Conservation (phyloP, 2,113 vertebrate genomes). For the Equus przewalskii region DNA sequence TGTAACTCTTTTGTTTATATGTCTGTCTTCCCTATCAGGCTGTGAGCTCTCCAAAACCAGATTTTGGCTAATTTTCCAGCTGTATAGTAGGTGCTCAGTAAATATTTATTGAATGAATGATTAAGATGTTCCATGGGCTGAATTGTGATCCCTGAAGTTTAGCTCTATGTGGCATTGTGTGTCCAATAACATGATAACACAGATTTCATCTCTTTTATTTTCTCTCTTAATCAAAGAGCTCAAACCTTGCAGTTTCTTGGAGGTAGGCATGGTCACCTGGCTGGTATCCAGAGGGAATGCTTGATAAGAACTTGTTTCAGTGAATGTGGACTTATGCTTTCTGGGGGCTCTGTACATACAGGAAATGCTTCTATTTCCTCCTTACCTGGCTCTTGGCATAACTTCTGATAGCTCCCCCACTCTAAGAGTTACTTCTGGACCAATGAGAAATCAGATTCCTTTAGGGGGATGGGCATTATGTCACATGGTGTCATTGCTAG, state of each 20-base stretch:
- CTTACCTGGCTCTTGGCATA: neutral
- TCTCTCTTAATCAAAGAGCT: neutral
- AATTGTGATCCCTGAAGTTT: neutral
- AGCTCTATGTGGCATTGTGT: neutral
- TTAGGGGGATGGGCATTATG: neutral
- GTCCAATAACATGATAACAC: neutral
- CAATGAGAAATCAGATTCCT: neutral
- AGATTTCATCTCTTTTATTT: neutral
- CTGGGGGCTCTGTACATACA: neutral
- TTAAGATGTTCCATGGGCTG: neutral
- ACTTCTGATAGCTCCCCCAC: neutral
- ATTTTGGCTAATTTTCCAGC: constrained; percentile 1
- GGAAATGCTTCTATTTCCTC: neutral
- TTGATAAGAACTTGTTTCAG: constrained; percentile 1
- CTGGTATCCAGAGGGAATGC: neutral
- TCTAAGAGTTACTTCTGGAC: constrained; percentile 29
- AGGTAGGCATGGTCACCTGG: neutral
- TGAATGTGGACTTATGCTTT: neutral
- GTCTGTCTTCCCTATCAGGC: neutral
- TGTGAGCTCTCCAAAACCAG: neutral
- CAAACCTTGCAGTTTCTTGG: neutral
- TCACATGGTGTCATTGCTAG: neutral
- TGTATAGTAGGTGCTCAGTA: neutral
- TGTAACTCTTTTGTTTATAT: constrained; percentile 19
- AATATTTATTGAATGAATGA: constrained; percentile 36